phyloP scores from a whole-genome alignment of 1,140 invertebrate species.

The Ridgeia piscesae region DNA sequence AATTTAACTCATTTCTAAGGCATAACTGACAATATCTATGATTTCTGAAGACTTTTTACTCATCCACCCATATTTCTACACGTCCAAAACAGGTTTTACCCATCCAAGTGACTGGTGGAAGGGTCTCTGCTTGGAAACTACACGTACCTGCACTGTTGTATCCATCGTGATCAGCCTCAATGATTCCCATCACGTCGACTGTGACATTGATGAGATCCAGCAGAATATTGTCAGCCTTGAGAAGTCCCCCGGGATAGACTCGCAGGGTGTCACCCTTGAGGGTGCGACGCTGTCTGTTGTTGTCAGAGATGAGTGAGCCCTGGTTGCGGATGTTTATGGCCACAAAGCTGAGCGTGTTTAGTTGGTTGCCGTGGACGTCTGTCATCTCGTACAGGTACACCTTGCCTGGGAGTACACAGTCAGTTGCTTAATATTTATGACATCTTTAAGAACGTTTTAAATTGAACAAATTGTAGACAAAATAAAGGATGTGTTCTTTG shows the following conservation, averaged over 20 bases:
- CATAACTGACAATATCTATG: too few relatives aligned
- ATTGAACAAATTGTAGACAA: too few relatives aligned
- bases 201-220: constrained; percentile 33
- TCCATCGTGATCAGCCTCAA: constrained; percentile 38
- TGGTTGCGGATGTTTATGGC: constrained; percentile 44
- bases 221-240: constrained; percentile 34
- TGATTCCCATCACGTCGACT: constrained; percentile 41
- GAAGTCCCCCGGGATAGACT: constrained; percentile 36
- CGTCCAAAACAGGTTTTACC: too few relatives aligned
- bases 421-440: not conserved
- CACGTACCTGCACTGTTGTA: constrained; percentile 36
- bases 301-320: constrained; percentile 40
- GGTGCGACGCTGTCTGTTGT: constrained; percentile 32
- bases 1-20: too few relatives aligned
- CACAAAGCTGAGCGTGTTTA: constrained; percentile 38
- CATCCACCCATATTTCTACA: too few relatives aligned
- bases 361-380: constrained; percentile 36
- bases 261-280: constrained; percentile 33
- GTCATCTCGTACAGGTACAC: constrained; percentile 42
- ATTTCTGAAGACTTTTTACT: too few relatives aligned
- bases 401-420: constrained; percentile 32
- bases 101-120: too few relatives aligned
- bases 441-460: too few relatives aligned
- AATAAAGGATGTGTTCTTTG: too few relatives aligned
- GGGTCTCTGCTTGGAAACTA: not conserved